phyloP scores from a whole-genome alignment of 2,113 vertebrate species.

The Phocoena sinus region DNA sequence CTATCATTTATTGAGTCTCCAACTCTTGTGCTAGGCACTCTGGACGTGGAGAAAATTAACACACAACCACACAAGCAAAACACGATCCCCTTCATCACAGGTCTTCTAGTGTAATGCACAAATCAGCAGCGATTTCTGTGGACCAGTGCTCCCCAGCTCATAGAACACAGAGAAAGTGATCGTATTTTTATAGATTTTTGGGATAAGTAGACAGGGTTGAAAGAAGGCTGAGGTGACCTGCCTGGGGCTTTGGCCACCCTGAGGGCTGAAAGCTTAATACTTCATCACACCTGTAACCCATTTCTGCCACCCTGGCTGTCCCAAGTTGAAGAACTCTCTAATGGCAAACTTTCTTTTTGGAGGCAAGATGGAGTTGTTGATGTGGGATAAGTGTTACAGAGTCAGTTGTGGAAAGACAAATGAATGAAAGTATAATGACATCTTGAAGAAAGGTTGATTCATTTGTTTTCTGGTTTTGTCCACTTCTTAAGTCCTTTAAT shows the following conservation, averaged over 20 bases:
- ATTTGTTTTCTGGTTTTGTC: background rate
- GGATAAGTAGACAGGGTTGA: background rate
- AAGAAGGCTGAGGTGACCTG: background rate
- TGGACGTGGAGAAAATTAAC: background rate
- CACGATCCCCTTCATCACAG: background rate
- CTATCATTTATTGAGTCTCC: background rate
- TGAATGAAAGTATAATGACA: background rate
- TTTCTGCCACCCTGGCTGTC: no score
- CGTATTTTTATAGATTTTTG: background rate
- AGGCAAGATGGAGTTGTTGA: background rate
- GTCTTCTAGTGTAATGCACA: background rate
- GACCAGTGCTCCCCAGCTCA: background rate
- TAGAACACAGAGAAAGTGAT: background rate
- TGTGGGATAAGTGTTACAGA: background rate
- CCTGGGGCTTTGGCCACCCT: background rate
- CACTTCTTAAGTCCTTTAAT: background rate
- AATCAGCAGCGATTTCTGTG: background rate
- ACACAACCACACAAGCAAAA: background rate
- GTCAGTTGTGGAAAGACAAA: background rate
- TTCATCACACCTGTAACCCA: background rate
- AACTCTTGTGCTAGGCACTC: background rate
- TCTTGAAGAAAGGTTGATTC: background rate
- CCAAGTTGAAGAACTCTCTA: background rate
- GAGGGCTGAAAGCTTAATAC: background rate
- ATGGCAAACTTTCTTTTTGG: background rate